phyloP scores from a whole-genome alignment of 2,888 invertebrate genomes.

The Tyria jacobaeae region DNA sequence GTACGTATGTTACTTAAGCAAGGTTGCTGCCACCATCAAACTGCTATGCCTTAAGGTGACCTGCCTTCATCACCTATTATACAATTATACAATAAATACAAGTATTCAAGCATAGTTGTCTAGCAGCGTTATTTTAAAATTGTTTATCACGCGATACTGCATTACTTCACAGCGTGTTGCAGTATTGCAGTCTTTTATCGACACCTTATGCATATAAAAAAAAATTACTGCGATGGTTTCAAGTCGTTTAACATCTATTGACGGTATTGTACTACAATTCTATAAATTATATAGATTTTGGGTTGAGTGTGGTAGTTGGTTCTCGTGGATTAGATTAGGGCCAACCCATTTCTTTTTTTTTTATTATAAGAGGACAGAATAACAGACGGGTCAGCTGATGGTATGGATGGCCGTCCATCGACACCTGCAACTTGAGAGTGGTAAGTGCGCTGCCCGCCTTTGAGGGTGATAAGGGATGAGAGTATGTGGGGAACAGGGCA shows the following conservation, averaged over 20 bases:
- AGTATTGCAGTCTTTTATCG: too few species aligned
- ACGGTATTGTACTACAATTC: background rate
- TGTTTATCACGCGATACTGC: conserved; percentile 31
- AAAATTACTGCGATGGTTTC: conserved; percentile 15
- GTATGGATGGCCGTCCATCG: too few species aligned
- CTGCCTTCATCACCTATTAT: background rate
- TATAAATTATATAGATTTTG: background rate
- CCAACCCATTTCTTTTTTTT: too few species aligned
- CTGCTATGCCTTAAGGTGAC: background rate
- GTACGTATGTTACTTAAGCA: too few species aligned
- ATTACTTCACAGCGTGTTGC: conserved; percentile 19
- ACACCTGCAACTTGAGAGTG: too few species aligned
- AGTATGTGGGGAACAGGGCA: too few species aligned
- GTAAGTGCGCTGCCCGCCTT: too few species aligned
- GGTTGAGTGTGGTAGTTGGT: background rate
- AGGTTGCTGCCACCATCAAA: background rate
- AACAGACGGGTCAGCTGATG: too few species aligned
- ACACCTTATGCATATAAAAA: conserved; percentile 20
- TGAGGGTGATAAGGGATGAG: too few species aligned
- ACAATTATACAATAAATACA: background rate
- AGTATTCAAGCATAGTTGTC: background rate
- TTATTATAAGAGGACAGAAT: too few species aligned
- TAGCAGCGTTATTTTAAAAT: background rate
- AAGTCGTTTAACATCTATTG: background rate
- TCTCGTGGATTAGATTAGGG: too few species aligned